Conservation (phyloP, 2,113 vertebrate genomes). For the Podarcis cretensis region DNA sequence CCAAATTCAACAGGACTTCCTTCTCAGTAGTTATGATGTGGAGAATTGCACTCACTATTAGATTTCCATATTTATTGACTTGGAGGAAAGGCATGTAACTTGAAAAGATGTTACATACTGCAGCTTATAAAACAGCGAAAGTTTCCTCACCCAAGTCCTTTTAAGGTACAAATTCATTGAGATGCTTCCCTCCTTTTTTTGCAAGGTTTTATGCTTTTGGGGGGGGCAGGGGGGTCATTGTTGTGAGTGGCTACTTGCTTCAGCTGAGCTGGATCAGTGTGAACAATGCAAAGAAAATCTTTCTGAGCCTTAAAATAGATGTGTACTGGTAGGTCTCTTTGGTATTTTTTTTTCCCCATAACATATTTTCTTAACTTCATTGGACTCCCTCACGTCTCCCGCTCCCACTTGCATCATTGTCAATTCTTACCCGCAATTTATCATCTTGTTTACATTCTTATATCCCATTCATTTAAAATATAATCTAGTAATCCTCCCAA, state of each 20-base stretch:
- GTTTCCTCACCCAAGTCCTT: neutral
- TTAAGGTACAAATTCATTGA: conserved; percentile 12
- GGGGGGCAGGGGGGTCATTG: neutral
- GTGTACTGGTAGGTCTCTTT: neutral
- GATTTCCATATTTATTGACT: neutral
- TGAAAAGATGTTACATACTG: neutral
- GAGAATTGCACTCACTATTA: neutral
- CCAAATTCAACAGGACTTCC: neutral
- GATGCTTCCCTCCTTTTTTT: neutral
- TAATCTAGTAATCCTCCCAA: too few relatives aligned
- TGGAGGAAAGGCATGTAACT: neutral
- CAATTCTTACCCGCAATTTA: too few relatives aligned
- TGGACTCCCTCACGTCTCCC: too few relatives aligned
- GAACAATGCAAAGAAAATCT: conserved; percentile 1
- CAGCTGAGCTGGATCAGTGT: neutral
- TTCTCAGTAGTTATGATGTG: neutral
- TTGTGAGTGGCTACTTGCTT: neutral
- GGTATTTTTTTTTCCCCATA: too few relatives aligned
- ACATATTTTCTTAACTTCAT: too few relatives aligned
- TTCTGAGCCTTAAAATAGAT: conserved; percentile 23
- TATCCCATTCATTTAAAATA: too few relatives aligned
- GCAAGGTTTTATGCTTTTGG: neutral
- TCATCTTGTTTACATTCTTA: too few relatives aligned
- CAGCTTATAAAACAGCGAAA: neutral
- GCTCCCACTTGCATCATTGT: too few relatives aligned